These are phyloP conservation scores for Alentia gelatinosa DNA, from an alignment of 2,888 invertebrate species.

Conservation along the genomic window DNA sequence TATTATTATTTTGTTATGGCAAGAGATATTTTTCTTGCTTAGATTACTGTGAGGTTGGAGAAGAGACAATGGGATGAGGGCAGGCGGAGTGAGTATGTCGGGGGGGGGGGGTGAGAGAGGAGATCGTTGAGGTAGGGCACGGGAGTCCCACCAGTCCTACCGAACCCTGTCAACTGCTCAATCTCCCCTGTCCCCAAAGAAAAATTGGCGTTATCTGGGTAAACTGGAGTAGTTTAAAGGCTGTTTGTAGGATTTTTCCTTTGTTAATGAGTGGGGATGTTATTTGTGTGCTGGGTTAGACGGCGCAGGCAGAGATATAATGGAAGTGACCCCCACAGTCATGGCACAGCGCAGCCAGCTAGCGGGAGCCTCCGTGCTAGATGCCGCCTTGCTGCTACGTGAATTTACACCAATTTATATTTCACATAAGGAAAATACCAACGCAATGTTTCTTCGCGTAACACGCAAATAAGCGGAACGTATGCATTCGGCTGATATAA, in stretches of 20 bases:
- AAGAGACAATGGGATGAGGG: not conserved
- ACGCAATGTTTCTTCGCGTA: not conserved
- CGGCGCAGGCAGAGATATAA: constrained; percentile 10
- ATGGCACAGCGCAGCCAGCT: constrained; percentile 28
- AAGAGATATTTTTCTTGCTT: not conserved
- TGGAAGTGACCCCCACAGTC: constrained; percentile 50
- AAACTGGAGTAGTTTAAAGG: not conserved
- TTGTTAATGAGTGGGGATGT: not conserved
- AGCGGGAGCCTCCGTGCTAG: not conserved
- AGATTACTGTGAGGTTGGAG: not conserved
- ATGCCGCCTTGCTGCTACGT: not conserved
- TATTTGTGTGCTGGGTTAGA: constrained; percentile 7
- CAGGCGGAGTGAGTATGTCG: not conserved
- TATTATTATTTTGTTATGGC: not conserved
- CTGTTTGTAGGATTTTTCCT: not conserved
- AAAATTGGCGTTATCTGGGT: not conserved
- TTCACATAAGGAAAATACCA: not conserved
- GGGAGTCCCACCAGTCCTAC: not conserved
- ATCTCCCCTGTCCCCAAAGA: not conserved
- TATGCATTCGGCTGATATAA: not conserved
- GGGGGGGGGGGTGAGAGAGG: not conserved
- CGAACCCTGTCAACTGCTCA: not conserved
- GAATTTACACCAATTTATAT: not conserved
- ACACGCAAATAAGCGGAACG: not conserved
- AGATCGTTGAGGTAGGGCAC: not conserved